Evolutionary conservation across 2,113 vertebrate genomes (phyloP).

Genomic region (Corydoras maculifer): DNA sequence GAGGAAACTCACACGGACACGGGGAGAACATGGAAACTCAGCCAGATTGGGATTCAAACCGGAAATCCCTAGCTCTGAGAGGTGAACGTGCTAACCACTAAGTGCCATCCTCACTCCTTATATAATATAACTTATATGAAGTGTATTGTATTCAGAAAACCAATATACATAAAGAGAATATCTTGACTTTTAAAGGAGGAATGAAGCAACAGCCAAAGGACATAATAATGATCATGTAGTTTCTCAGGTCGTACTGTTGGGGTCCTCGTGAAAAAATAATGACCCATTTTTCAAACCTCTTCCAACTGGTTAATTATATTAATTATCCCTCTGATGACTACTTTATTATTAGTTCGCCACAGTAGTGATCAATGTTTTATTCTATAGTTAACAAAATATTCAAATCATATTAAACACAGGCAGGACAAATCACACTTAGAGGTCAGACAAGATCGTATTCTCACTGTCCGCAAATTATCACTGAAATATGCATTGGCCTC

Average conservation of each 20-base stretch:
- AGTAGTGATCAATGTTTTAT: slow-evolving; percentile 20
- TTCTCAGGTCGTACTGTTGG: slow-evolving; percentile 18
- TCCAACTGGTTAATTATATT: not conserved
- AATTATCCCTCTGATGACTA: not conserved
- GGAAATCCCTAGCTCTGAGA: too few species aligned
- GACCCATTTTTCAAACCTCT: slow-evolving; percentile 12
- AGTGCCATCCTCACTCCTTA: too few species aligned
- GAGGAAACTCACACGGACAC: too few species aligned
- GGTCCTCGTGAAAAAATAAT: slow-evolving; percentile 32
- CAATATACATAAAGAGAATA: slow-evolving; percentile 3
- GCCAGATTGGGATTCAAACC: too few species aligned
- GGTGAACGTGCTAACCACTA: too few species aligned
- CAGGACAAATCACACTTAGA: slow-evolving; percentile 5
- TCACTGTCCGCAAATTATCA: slow-evolving; percentile 21
- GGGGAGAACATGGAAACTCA: too few species aligned
- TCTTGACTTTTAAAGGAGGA: not conserved
- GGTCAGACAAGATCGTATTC: slow-evolving; percentile 23
- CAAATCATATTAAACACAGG: slow-evolving; percentile 13
- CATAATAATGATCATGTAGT: slow-evolving; percentile 33
- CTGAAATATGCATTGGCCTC: slow-evolving; percentile 35
- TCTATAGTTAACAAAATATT: slow-evolving; percentile 32
- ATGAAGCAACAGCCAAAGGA: not conserved
- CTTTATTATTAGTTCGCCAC: slow-evolving; percentile 2
- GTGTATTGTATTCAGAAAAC: too few species aligned
- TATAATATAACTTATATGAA: too few species aligned